These are phyloP conservation scores for Tapirus terrestris DNA, from an alignment of 2,113 vertebrate genomes.

Conservation along the genomic window DNA sequence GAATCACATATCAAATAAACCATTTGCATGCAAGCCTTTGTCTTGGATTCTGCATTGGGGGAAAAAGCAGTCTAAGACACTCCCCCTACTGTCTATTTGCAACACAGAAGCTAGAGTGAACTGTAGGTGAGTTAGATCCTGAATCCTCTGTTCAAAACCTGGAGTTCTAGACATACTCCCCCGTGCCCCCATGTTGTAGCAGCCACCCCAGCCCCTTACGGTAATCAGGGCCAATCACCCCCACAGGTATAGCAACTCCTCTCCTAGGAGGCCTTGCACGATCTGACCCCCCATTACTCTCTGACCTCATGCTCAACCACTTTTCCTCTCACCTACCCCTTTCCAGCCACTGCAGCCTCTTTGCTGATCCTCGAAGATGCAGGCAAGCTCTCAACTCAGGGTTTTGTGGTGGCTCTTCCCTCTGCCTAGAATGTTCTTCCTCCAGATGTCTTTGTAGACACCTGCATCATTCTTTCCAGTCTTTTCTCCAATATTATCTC, in stretches of 20 bases:
- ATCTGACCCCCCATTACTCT: neutral
- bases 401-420: neutral
- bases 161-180: neutral
- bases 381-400: neutral
- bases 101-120: neutral
- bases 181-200: neutral
- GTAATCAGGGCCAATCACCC: no score
- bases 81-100: neutral
- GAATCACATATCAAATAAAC: neutral
- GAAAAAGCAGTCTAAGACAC: neutral
- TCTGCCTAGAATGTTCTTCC: neutral
- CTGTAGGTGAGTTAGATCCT: neutral
- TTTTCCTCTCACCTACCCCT: no score
- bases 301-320: neutral
- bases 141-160: neutral
- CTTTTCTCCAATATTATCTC: neutral
- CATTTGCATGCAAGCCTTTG: neutral
- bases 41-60: neutral
- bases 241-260: neutral
- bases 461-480: neutral
- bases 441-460: neutral
- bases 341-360: no score
- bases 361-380: neutral
- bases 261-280: neutral
- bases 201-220: neutral